Percentiles rank a stretch among this genome's conserved stretches.
Evolutionary conservation across 1,140 invertebrate species (phyloP).

Genomic region (Drosophila ananassae): DNA sequence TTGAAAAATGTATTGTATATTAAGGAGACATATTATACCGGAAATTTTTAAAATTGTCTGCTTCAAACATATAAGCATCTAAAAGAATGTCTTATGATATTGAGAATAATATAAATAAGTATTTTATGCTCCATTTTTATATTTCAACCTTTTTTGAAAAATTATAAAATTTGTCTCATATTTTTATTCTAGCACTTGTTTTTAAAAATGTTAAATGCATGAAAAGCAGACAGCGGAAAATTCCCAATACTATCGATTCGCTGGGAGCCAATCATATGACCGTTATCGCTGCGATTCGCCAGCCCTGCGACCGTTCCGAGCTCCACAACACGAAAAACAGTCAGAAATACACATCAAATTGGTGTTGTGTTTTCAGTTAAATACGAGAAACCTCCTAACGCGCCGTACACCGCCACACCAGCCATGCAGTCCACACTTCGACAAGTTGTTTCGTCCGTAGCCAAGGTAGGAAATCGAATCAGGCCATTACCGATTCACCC

Average conservation of each 20-base stretch:
- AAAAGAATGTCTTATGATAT: too few species aligned
- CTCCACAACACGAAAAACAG: slow-evolving; percentile 39
- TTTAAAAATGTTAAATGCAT: not conserved
- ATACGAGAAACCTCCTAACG: slow-evolving; percentile 24
- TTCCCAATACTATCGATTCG: slow-evolving; percentile 5
- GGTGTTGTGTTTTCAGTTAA: slow-evolving; percentile 46
- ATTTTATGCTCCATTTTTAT: too few species aligned
- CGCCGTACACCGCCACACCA: slow-evolving; percentile 28
- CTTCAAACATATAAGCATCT: too few species aligned
- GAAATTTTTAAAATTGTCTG: too few species aligned
- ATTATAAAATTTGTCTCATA: not conserved
- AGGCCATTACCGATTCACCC: slow-evolving; percentile 5
- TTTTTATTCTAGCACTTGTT: not conserved
- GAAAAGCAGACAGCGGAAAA: not conserved
- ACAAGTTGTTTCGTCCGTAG: slow-evolving; percentile 54
- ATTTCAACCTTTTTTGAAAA: too few species aligned
- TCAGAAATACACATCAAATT: slow-evolving; percentile 56
- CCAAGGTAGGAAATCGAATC: slow-evolving; percentile 63
- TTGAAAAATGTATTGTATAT: not conserved
- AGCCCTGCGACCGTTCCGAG: slow-evolving; percentile 35
- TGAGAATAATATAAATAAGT: too few species aligned
- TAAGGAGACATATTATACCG: not conserved
- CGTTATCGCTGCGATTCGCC: slow-evolving; percentile 19
- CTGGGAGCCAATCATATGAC: slow-evolving; percentile 22
- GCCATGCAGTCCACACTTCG: slow-evolving; percentile 79